Base-by-base conservation (phyloP, 2,888 invertebrate species). In the Pycnomerus fuliginosus region DNA sequence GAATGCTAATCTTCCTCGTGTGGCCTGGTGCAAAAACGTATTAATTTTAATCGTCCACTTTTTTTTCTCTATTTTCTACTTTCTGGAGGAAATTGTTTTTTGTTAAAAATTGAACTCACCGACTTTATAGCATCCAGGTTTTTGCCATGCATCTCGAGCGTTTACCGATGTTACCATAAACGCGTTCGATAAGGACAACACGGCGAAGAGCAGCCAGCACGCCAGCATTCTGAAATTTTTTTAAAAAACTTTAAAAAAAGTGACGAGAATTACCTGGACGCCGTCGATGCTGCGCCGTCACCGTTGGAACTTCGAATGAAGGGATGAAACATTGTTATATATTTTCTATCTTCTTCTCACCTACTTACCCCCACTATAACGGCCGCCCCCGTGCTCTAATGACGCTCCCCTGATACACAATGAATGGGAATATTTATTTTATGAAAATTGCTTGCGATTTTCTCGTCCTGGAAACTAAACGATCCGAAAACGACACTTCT, bases 81-180 rank as follows among this genome's bases (percentile, higher is more conserved):
- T n/a, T n/a, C n/a, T n/a, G n/a, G n/a, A n/a, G n/a, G n/a, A n/a
- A n/a, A n/a, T n/a, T n/a, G n/a, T n/a, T n/a, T n/a, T n/a, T n/a
- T n/a, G n/a, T n/a, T n/a, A n/a, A n/a, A n/a, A n/a, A n/a, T n/a
- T n/a, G 3, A 24, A 74, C 80, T 71, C 71, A 80, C 90, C 89
- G 53, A 87, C 84, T 77, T 82, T 83, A 64, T 89, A 87, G 62
- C 89, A 90, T 35, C 89, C 89, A 12, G 88, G 87, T 61, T 81
- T 82, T 52, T 83, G 78, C 87, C 87, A 88, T 29, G 77, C 66
- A 50, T 82, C 76, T 55, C 74, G 65, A 59, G 65, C 57, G 29
- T 53, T 56, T 23, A 56, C 64, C 10, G 64, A 52, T 16, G 61
- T 58, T 12, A 65, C 52, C 24, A 66, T 46, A 47, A 68, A 60